Conservation (phyloP, 2,888 invertebrate species). For the Drosophila recens region DNA sequence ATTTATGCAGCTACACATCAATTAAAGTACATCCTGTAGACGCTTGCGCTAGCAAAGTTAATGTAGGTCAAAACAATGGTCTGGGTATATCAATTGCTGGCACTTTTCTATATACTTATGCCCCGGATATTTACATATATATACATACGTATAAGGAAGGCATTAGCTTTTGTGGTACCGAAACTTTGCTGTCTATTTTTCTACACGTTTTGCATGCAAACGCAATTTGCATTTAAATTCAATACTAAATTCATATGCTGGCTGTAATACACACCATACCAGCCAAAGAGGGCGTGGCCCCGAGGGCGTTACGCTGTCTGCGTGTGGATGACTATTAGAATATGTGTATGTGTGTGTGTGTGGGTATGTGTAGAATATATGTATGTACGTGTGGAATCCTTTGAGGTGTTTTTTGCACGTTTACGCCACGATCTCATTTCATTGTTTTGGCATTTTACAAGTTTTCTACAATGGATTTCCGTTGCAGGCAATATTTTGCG, state of each 20-base stretch:
- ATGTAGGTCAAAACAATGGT: constrained; percentile 39
- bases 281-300: constrained; percentile 48
- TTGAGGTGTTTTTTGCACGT: constrained; percentile 57
- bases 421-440: constrained; percentile 38
- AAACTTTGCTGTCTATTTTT: constrained; percentile 55
- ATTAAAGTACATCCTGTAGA: constrained; percentile 25
- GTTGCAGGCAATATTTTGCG: constrained; percentile 53
- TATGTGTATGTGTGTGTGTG: constrained; percentile 27
- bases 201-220: constrained; percentile 74
- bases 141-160: constrained; percentile 5
- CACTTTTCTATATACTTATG: not conserved
- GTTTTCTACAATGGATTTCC: constrained; percentile 80
- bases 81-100: constrained; percentile 19
- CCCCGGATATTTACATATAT: not conserved
- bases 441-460: constrained; percentile 80
- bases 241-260: constrained; percentile 81
- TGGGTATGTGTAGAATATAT: constrained; percentile 23
- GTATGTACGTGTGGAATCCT: constrained; percentile 32
- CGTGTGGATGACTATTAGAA: constrained; percentile 10
- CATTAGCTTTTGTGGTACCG: constrained; percentile 27
- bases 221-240: constrained; percentile 82
- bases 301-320: constrained; percentile 38
- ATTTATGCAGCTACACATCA: constrained; percentile 15
- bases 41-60: constrained; percentile 3
- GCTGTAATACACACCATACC: constrained; percentile 75